These are phyloP conservation scores for Actenoides lindsayi DNA, from an alignment of 2,113 vertebrate species.

Conservation along the genomic window DNA sequence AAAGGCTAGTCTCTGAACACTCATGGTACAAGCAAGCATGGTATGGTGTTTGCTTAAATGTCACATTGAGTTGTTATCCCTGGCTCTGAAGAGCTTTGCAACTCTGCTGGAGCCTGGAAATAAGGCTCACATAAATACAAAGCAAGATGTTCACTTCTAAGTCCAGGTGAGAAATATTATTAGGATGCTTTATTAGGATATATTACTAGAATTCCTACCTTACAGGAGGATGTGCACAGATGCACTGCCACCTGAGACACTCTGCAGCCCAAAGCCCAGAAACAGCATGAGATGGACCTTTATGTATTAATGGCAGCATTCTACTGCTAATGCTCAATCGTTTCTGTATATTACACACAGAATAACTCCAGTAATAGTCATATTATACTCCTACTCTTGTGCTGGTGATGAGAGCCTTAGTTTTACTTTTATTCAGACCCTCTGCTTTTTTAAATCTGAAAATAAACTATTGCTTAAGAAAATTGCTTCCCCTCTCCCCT, in stretches of 20 bases:
- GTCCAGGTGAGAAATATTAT: not conserved
- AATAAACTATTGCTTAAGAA: not conserved
- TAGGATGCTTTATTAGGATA: not conserved
- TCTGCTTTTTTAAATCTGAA: not conserved
- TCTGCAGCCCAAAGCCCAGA: not conserved
- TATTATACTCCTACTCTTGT: not conserved
- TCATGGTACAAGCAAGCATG: not conserved
- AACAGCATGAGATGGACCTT: fast-evolving
- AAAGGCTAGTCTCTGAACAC: not conserved
- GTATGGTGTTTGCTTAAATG: slow-evolving; percentile 2
- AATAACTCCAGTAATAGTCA: not conserved
- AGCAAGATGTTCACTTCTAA: not conserved
- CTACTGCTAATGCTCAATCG: not conserved
- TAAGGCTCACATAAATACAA: not conserved
- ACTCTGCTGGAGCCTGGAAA: not conserved
- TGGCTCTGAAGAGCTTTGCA: not conserved
- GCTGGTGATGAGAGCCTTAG: not conserved
- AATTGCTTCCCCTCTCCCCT: not conserved
- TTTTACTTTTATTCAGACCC: not conserved
- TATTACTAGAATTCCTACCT: not conserved
- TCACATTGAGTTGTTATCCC: not conserved
- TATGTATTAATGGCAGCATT: not conserved
- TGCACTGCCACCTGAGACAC: not conserved
- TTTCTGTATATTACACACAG: not conserved
- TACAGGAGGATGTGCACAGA: not conserved